These are phyloP conservation scores for Delia radicum DNA, from an alignment of 1,140 invertebrate genomes.

Conservation along the genomic window DNA sequence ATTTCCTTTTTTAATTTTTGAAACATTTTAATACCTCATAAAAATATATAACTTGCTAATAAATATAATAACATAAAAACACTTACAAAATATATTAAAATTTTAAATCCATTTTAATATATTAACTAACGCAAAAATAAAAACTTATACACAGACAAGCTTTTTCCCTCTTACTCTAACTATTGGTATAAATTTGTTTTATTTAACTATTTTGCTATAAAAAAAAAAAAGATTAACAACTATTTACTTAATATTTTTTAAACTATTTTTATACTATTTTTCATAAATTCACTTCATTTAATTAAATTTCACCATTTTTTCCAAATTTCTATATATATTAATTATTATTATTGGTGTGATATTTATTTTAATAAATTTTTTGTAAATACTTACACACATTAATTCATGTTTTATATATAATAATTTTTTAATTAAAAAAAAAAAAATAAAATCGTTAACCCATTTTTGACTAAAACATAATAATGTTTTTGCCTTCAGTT, in stretches of 20 bases:
- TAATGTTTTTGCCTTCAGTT: no score
- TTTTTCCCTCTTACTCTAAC: neutral
- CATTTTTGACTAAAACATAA: no score
- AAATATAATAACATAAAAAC: neutral
- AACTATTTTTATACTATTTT: neutral
- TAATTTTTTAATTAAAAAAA: no score
- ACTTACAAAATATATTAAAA: neutral
- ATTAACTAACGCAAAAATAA: no score
- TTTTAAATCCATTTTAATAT: no score
- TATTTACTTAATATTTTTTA: neutral
- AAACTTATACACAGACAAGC: neutral
- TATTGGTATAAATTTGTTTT: neutral
- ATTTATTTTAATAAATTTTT: no score
- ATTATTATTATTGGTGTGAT: no score
- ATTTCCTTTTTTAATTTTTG: no score
- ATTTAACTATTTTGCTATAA: neutral
- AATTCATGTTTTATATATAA: no score
- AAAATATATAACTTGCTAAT: neutral
- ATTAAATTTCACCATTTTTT: no score
- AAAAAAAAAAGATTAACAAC: neutral
- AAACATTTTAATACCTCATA: neutral
- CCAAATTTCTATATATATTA: neutral
- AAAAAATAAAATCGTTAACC: no score
- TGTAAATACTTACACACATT: no score
- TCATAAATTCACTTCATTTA: neutral